phyloP scores from a whole-genome alignment of 2,888 invertebrate species.

The Hyalella azteca region DNA sequence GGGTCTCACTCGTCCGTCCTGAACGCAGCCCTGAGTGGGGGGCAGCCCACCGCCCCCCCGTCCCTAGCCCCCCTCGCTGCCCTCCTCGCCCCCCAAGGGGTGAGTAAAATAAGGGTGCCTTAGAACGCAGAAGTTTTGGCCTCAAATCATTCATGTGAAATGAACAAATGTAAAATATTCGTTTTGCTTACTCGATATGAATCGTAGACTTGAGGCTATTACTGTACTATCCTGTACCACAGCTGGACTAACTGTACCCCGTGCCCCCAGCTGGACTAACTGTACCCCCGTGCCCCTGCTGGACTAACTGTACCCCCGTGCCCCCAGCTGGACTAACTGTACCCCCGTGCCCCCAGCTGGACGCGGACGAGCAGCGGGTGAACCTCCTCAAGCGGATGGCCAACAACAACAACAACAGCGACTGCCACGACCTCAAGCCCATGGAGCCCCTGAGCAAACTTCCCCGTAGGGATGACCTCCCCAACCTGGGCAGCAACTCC shows the following conservation, averaged over 20 bases:
- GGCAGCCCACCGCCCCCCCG: slow-evolving; percentile 22
- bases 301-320: too few species aligned
- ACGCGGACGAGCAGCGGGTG: slow-evolving; percentile 51
- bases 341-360: slow-evolving; percentile 46
- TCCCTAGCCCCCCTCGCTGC: slow-evolving; percentile 56
- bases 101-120: too few species aligned
- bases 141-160: too few species aligned
- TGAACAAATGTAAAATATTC: too few species aligned
- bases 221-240: too few species aligned
- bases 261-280: too few species aligned
- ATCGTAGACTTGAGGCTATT: too few species aligned
- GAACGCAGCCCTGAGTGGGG: slow-evolving; percentile 49
- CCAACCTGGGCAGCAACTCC: not conserved
- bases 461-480: slow-evolving; percentile 5
- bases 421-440: slow-evolving; percentile 13
- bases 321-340: too few species aligned
- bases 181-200: too few species aligned
- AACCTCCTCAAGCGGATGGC: slow-evolving; percentile 50
- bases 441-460: slow-evolving; percentile 14
- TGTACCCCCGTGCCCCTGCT: too few species aligned
- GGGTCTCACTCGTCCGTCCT: slow-evolving; percentile 44
- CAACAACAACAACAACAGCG: slow-evolving; percentile 24
- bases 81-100: slow-evolving; percentile 41
- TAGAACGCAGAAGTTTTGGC: too few species aligned
- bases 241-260: too few species aligned